These are phyloP conservation scores for Nilaparvata lugens DNA, from an alignment of 1,140 invertebrate species.

Conservation along the genomic window DNA sequence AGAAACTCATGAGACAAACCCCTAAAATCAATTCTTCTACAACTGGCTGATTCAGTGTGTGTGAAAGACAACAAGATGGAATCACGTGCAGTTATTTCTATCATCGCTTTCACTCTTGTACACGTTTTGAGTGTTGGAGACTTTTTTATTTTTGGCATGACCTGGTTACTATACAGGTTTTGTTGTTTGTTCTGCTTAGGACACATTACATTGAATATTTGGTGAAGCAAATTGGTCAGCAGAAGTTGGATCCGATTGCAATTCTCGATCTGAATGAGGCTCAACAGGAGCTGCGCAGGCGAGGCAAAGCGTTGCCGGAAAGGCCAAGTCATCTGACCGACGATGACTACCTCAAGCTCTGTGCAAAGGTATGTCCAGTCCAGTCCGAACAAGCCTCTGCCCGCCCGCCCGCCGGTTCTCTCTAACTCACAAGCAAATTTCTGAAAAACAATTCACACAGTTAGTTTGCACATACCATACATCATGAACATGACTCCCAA, in stretches of 20 bases:
- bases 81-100: no score
- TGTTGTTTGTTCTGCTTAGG: slow-evolving; percentile 45
- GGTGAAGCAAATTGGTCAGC: slow-evolving; percentile 68
- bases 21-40: no score
- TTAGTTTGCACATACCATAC: slow-evolving; percentile 1
- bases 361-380: slow-evolving; percentile 48
- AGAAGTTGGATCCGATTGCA: slow-evolving; percentile 74
- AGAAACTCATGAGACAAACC: no score
- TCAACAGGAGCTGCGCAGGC: slow-evolving; percentile 71
- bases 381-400: background rate
- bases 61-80: no score
- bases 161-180: no score
- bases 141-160: no score
- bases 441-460: slow-evolving; percentile 2
- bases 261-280: slow-evolving; percentile 80
- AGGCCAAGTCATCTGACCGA: slow-evolving; percentile 54
- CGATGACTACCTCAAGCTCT: slow-evolving; percentile 56
- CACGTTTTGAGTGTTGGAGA: no score
- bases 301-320: slow-evolving; percentile 65
- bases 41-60: no score
- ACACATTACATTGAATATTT: slow-evolving; percentile 93
- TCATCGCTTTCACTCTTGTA: no score
- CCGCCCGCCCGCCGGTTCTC: slow-evolving; percentile 12
- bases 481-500: no score
- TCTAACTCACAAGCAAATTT: background rate